Conservation (phyloP, 1,140 invertebrate species). For the Diachasmimorpha longicaudata region DNA sequence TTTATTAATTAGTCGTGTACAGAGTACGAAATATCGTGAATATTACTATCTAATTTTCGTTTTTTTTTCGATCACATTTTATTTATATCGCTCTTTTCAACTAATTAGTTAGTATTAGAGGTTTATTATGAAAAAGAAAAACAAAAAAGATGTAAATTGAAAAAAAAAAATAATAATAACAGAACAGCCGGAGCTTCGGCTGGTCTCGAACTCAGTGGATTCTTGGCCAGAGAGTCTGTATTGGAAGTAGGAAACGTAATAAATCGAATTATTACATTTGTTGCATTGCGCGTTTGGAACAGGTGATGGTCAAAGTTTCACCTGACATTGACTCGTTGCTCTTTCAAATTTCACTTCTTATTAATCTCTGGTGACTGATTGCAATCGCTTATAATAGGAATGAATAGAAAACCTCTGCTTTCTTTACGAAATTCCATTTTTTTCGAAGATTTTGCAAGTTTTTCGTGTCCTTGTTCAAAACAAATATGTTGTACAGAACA, state of each 20-base stretch:
- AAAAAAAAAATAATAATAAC: neutral
- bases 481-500: too few relatives aligned
- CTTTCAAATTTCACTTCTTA: too few relatives aligned
- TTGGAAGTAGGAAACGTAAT: neutral
- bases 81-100: neutral
- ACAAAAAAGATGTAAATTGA: slow-evolving; percentile 12
- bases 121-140: slow-evolving; percentile 1
- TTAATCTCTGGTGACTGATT: too few relatives aligned
- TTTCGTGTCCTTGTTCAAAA: too few relatives aligned
- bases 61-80: neutral
- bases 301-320: too few relatives aligned
- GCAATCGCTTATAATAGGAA: too few relatives aligned
- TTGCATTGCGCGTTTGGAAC: too few relatives aligned
- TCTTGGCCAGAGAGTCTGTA: neutral
- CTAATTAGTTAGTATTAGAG: neutral
- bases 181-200: neutral
- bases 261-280: neutral
- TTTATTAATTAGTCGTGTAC: neutral
- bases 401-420: too few relatives aligned
- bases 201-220: neutral
- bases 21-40: neutral
- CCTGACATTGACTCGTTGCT: too few relatives aligned
- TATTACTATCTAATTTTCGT: neutral
- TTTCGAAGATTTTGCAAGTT: too few relatives aligned
- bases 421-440: too few relatives aligned